These are phyloP conservation scores for Leptinotarsa lineolata DNA, from an alignment of 1,140 invertebrate species.

Conservation along the genomic window DNA sequence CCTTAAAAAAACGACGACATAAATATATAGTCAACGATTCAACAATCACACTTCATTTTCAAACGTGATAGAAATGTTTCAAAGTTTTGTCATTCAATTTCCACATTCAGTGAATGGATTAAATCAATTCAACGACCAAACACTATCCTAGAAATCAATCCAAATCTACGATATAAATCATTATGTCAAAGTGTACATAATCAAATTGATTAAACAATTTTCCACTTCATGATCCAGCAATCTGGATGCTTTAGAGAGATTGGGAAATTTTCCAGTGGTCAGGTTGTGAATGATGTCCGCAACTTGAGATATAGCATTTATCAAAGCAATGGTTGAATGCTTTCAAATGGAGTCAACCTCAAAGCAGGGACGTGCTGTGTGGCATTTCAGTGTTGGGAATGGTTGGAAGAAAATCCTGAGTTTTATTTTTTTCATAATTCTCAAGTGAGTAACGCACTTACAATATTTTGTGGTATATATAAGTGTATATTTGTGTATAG, in stretches of 20 bases:
- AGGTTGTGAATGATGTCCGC: slow-evolving; percentile 28
- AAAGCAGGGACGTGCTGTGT: neutral
- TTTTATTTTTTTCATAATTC: no score
- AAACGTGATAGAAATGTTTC: no score
- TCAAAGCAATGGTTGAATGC: slow-evolving; percentile 18
- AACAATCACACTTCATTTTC: no score
- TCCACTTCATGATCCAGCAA: slow-evolving; percentile 23
- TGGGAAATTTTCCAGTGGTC: slow-evolving; percentile 31
- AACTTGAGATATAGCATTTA: slow-evolving; percentile 19
- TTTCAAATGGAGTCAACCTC: neutral
- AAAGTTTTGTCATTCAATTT: no score
- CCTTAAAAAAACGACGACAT: no score
- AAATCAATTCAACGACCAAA: neutral
- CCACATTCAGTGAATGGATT: no score
- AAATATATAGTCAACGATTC: no score
- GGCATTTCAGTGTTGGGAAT: no score
- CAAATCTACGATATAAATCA: slow-evolving; percentile 16
- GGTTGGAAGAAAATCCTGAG: no score
- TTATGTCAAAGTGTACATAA: slow-evolving; percentile 21
- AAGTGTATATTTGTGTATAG: no score
- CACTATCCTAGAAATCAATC: neutral
- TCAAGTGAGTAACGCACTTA: no score
- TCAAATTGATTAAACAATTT: slow-evolving; percentile 30
- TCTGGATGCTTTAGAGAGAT: slow-evolving; percentile 25
- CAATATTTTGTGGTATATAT: no score